Conservation (phyloP, 1,140 invertebrate genomes). For the Littorina saxatilis region DNA sequence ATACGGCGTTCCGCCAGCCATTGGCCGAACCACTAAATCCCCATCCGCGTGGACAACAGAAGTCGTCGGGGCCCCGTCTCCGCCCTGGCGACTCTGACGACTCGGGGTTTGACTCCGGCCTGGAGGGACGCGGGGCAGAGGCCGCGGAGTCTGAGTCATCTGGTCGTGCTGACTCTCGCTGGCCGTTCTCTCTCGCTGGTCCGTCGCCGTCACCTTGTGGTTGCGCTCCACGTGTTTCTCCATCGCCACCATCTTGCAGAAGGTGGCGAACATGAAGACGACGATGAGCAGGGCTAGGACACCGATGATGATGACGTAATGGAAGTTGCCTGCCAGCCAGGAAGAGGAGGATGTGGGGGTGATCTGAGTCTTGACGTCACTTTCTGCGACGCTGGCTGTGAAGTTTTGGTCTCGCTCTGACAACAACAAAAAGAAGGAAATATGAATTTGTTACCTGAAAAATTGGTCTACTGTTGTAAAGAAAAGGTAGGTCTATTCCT, state of each 20-base stretch:
- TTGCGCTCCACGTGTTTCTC: background rate
- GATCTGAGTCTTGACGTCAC: background rate
- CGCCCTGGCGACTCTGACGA: conserved; percentile 12
- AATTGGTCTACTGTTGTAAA: too few species aligned
- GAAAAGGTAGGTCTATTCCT: too few species aligned
- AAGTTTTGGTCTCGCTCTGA: background rate
- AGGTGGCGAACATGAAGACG: conserved; percentile 33
- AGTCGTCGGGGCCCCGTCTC: conserved; percentile 9
- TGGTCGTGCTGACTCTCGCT: background rate
- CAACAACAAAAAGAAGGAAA: background rate
- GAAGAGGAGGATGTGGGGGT: background rate
- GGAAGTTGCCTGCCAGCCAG: conserved; percentile 13
- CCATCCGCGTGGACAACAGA: background rate
- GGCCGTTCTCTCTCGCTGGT: background rate
- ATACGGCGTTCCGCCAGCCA: background rate
- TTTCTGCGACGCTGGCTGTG: background rate
- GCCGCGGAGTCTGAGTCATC: conserved; percentile 30
- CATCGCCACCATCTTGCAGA: conserved; percentile 32
- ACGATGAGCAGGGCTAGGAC: conserved; percentile 19
- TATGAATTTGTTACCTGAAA: too few species aligned
- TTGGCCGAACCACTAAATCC: background rate
- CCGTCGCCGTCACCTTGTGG: background rate
- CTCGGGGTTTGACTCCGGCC: background rate
- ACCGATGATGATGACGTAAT: conserved; percentile 35
- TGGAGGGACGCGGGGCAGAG: conserved; percentile 17